Base-by-base conservation (phyloP, 2,113 vertebrate genomes). In the Cyprinodon brontotheroides region DNA sequence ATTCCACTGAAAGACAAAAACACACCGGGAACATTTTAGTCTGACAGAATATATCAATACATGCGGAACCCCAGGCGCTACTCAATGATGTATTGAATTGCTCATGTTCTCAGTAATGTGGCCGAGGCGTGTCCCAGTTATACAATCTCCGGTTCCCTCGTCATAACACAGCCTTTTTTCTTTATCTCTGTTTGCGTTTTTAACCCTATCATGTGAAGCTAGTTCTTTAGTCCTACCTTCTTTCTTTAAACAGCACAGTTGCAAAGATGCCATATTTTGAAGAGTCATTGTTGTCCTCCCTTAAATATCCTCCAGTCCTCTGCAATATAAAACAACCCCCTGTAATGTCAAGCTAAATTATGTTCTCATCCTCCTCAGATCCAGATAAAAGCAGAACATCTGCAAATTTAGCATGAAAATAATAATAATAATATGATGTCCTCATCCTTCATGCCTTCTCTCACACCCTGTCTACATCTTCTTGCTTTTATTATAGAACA, bases 401-500 rank as follows among this genome's bases (percentile, higher is more conserved):
- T 57, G 14, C 50, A 57, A 57, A 17, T 57, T 57, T 9, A n/a
- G 8, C 6, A 45, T 9, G 9, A 41, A 6, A 41, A 41, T 41
- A 20, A 38, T 62, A 63, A 17, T 40, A 64, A 20, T 11, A 62
- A 13, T 36, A 15, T 53, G 3, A 12, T 38, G 37, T 38, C 36
- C 61, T 62, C 13, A 15, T 29, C 1, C 38, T 45, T 41, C 1
- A 2, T 43, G 53, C 61, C 11, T 38, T 3, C 11, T 22, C 40
- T 68, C 4, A 38, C 15, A 39, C 20, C 53, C 45, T 53, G 12
- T 37, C 37, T 37, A 45, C 11, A 59, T 37, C 12, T 40, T 60
- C 6, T 75, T 71, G 36, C 78, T 80, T 45, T 80, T 68, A 69
- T 74, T 78, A 11, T 57, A 94, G 93, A 91, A 92, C 3, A 63